Evolutionary conservation across 2,113 vertebrate species (phyloP).

Genomic region (Zosterops lateralis): DNA sequence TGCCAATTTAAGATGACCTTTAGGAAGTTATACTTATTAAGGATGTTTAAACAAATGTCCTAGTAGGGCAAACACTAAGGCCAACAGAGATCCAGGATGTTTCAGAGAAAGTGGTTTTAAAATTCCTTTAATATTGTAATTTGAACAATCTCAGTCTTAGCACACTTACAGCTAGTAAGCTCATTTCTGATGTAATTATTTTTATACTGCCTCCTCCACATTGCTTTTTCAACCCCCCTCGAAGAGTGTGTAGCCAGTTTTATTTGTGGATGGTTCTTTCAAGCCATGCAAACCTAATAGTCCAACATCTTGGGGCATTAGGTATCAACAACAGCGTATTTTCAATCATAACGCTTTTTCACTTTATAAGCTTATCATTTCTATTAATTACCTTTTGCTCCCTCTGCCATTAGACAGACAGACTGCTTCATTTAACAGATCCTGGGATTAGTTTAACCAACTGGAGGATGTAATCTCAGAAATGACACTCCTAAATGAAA

Average conservation of each 20-base stretch:
- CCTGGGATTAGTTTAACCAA: neutral
- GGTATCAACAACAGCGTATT: neutral
- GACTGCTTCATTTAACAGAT: neutral
- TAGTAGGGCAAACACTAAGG: neutral
- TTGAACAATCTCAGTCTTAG: neutral
- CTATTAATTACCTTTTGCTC: neutral
- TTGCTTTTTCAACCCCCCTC: neutral
- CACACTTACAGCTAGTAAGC: neutral
- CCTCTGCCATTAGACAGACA: neutral
- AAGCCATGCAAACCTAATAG: neutral
- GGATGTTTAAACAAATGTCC: neutral
- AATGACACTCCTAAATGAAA: neutral
- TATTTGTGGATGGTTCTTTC: neutral
- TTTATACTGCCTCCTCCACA: neutral
- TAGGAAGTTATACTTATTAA: neutral
- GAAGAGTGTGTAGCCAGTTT: neutral
- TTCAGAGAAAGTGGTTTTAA: neutral
- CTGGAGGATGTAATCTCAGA: neutral
- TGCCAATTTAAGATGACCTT: neutral
- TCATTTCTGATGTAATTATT: neutral
- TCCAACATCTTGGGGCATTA: neutral
- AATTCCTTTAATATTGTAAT: neutral
- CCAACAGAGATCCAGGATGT: neutral
- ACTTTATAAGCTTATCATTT: neutral
- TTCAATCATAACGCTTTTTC: neutral